Evolutionary conservation across 92 coral and sea anemone genomes (phyloP).

Genomic region (Porites cylindrica): DNA sequence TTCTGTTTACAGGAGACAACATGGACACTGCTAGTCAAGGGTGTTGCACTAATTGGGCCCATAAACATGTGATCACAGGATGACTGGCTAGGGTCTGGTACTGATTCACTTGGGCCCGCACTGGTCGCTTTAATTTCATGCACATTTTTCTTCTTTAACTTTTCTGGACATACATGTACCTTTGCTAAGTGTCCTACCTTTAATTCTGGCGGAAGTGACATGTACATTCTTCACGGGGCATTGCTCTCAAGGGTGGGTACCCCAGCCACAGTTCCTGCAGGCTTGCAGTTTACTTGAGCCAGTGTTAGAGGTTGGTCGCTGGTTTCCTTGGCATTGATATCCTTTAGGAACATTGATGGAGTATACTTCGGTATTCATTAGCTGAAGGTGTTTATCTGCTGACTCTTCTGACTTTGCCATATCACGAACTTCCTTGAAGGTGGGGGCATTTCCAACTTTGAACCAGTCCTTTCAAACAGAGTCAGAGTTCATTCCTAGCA

Average conservation of each 20-base stretch:
- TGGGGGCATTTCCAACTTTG: too few species aligned
- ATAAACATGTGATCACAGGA: conserved; percentile 6
- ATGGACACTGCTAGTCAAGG: conserved; percentile 33
- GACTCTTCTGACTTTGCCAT: too few species aligned
- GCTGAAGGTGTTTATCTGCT: too few species aligned
- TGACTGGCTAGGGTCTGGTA: too few species aligned
- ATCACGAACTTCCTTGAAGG: too few species aligned
- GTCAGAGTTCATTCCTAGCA: too few species aligned
- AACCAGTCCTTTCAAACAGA: too few species aligned
- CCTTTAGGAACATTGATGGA: too few species aligned
- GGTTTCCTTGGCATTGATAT: too few species aligned
- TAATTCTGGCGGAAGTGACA: conserved; percentile 3
- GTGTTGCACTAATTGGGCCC: conserved; percentile 60
- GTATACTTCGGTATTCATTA: too few species aligned
- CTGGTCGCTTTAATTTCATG: too few species aligned
- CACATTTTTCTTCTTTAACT: neutral
- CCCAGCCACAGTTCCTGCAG: conserved; percentile 58
- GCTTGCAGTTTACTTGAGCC: conserved; percentile 18
- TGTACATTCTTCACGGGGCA: conserved; percentile 51
- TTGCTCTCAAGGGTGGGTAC: conserved; percentile 52
- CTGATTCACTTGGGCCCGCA: too few species aligned
- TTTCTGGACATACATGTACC: conserved; percentile 6
- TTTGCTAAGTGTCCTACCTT: conserved; percentile 55
- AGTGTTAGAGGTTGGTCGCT: conserved; percentile 1
- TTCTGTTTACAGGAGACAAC: conserved; percentile 48